Evolutionary conservation across 2,888 invertebrate genomes (phyloP).

Genomic region (Parnassius mnemosyne): DNA sequence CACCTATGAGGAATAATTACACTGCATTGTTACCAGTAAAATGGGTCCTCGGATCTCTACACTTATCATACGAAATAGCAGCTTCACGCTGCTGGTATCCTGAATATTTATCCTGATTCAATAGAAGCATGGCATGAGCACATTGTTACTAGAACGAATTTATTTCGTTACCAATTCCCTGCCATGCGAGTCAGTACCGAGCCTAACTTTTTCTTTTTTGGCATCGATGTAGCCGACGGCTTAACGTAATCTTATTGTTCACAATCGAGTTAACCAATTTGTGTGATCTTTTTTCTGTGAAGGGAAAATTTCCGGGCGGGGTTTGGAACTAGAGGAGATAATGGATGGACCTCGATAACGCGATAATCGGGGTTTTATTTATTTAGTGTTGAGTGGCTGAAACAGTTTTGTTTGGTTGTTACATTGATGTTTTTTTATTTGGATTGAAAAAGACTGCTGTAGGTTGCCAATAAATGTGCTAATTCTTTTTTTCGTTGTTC

Average conservation of each 20-base stretch:
- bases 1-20: too few species aligned
- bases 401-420: background rate
- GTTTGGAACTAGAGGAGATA: background rate
- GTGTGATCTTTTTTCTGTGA: constrained; percentile 14
- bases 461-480: too few species aligned
- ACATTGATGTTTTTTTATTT: background rate
- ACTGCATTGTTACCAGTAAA: too few species aligned
- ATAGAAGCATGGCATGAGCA: constrained; percentile 3
- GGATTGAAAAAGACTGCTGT: too few species aligned
- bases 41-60: too few species aligned
- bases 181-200: constrained; percentile 10
- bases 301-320: constrained; percentile 6
- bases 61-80: too few species aligned
- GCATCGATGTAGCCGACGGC: constrained; percentile 22
- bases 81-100: too few species aligned
- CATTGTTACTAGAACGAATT: constrained; percentile 10
- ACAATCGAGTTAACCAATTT: constrained; percentile 25
- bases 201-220: constrained; percentile 22
- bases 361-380: background rate
- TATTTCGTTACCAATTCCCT: constrained; percentile 17
- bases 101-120: too few species aligned
- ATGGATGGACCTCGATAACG: constrained; percentile 8
- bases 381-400: background rate
- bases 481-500: too few species aligned
- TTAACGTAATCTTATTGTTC: constrained; percentile 24